Evolutionary conservation across 2,888 invertebrate genomes (phyloP), one percentile per base, ranked within the genome.

Genomic region (Drosophila falleni): DNA sequence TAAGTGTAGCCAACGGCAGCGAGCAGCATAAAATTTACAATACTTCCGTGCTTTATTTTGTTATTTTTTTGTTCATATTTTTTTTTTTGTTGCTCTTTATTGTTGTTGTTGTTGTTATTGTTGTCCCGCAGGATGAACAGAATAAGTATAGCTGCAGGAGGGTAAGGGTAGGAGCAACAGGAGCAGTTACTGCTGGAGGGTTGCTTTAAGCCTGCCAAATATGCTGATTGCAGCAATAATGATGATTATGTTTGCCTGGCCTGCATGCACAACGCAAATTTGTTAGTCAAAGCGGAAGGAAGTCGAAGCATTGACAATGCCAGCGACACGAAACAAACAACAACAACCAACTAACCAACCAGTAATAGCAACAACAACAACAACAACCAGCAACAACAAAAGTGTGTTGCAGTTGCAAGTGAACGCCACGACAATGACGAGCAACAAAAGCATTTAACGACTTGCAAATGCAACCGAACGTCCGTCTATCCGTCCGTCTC

Each of bases 221-320:
- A 84, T 84, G 83, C 89, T 84, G 83, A 84, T 84, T 84, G 83
- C 80, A 71, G 89, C 83, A 84, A 84, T 84, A 84, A 84, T 89
- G 83, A 84, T 84, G 89, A 84, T 84, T 84, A 84, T 87, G 89
- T 89, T 89, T 83, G 87, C 83, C 78, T 69, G 70, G 66, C 55
- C 87, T 86, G 83, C 83, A 84, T 84, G 83, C 84, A 83, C 87
- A 73, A 74, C 84, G 87, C 89, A 89, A 84, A 84, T 84, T 84
- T 84, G 89, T 86, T 89, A 87, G 87, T 74, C 83, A 80, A 80
- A 80, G 83, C 83, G 83, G 83, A 84, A 84, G 83, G 83, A 84
- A 84, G 83, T 84, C 80, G 87, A 83, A 74, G 87, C 83, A 83
- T 88, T 83, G 83, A 83, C 83, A 83, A 88, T 88, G 83, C 87